Conservation (phyloP, 2,888 invertebrate genomes). For the Perizoma affinitatum region DNA sequence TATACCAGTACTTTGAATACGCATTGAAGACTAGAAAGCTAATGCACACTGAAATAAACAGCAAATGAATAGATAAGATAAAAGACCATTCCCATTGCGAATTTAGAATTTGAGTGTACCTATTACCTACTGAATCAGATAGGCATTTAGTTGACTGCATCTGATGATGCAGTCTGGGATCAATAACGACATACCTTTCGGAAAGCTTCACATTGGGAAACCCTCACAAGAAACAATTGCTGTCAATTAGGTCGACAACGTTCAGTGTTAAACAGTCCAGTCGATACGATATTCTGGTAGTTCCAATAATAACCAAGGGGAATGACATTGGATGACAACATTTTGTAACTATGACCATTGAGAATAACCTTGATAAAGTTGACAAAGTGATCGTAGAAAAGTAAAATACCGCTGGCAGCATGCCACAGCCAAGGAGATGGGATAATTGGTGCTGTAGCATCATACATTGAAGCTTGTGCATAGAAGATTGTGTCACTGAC, state of each 20-base stretch:
- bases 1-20: constrained; percentile 12
- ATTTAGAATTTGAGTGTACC: background rate
- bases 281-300: background rate
- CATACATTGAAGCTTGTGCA: constrained; percentile 31
- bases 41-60: constrained; percentile 26
- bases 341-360: constrained; percentile 49
- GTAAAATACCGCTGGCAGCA: constrained; percentile 63
- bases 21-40: constrained; percentile 19
- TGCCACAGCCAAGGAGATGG: constrained; percentile 53
- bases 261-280: constrained; percentile 2
- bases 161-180: too few relatives aligned
- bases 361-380: constrained; percentile 70
- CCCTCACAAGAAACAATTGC: background rate
- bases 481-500: constrained; percentile 25
- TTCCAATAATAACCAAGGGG: constrained; percentile 46
- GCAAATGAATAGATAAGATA: constrained; percentile 25
- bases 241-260: background rate
- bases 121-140: background rate
- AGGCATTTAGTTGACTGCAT: too few relatives aligned
- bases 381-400: constrained; percentile 68
- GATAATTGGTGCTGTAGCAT: constrained; percentile 31
- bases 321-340: constrained; percentile 60
- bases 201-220: background rate
- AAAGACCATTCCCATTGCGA: constrained; percentile 8
- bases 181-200: too few relatives aligned